These are phyloP conservation scores for Drosophila pseudoobscura DNA, from an alignment of 1,140 invertebrate species.

Conservation along the genomic window DNA sequence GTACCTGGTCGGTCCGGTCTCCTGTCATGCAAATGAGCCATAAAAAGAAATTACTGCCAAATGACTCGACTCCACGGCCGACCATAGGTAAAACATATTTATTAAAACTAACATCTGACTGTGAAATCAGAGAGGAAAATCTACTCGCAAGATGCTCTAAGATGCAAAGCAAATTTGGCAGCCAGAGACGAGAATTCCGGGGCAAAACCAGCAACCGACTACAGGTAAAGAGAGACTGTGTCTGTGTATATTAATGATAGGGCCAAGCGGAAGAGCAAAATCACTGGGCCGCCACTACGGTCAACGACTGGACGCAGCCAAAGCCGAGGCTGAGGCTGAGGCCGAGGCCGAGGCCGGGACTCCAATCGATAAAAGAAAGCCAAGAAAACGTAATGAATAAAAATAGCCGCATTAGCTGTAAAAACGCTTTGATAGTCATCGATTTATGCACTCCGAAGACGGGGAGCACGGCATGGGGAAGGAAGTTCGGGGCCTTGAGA, in stretches of 20 bases:
- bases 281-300: slow-evolving; percentile 17
- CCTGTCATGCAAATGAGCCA: slow-evolving; percentile 72
- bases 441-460: slow-evolving; percentile 54
- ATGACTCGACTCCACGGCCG: slow-evolving; percentile 10
- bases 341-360: slow-evolving; percentile 7
- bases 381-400: slow-evolving; percentile 79
- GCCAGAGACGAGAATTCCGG: slow-evolving; percentile 1
- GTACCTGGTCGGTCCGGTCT: slow-evolving; percentile 19
- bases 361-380: slow-evolving; percentile 70
- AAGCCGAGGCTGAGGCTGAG: background rate
- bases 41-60: slow-evolving; percentile 62
- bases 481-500: slow-evolving; percentile 46
- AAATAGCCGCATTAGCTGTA: slow-evolving; percentile 82
- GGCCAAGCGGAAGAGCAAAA: slow-evolving; percentile 39
- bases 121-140: slow-evolving; percentile 45
- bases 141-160: background rate
- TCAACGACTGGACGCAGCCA: slow-evolving; percentile 31
- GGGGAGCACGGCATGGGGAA: slow-evolving; percentile 12
- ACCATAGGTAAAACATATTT: slow-evolving; percentile 51
- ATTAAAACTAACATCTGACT: slow-evolving; percentile 69
- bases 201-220: background rate
- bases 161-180: slow-evolving; percentile 41
- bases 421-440: slow-evolving; percentile 79
- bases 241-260: slow-evolving; percentile 37
- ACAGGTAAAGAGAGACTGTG: slow-evolving; percentile 13